phyloP scores from a whole-genome alignment of 2,888 invertebrate genomes.

The Archips xylosteana region DNA sequence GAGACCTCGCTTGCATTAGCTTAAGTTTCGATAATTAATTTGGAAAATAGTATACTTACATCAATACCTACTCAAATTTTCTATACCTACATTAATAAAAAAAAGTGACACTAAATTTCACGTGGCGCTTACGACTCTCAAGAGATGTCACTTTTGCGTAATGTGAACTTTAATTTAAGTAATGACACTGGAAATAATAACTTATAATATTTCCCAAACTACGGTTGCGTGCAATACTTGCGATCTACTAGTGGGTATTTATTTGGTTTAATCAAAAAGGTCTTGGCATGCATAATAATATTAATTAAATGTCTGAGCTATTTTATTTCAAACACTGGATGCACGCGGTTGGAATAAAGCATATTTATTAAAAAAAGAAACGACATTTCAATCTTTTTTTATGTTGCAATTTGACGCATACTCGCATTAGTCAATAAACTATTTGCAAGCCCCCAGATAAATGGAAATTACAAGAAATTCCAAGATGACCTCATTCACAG shows the following conservation, averaged over 20 bases:
- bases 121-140: neutral
- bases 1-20: neutral
- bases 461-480: slow-evolving; percentile 1
- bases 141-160: no score
- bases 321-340: neutral
- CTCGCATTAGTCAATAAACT: neutral
- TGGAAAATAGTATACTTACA: neutral
- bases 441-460: neutral
- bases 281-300: neutral
- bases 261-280: neutral
- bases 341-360: neutral
- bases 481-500: neutral
- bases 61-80: no score
- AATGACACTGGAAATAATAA: no score
- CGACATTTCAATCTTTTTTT: neutral
- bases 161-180: no score
- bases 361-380: neutral
- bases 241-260: no score
- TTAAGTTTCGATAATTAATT: neutral
- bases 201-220: no score
- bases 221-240: no score
- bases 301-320: no score
- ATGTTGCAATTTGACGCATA: neutral
- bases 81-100: no score
- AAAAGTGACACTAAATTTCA: neutral